These are phyloP conservation scores for Isichthys henryi DNA, from an alignment of 2,113 vertebrate genomes.

Conservation along the genomic window DNA sequence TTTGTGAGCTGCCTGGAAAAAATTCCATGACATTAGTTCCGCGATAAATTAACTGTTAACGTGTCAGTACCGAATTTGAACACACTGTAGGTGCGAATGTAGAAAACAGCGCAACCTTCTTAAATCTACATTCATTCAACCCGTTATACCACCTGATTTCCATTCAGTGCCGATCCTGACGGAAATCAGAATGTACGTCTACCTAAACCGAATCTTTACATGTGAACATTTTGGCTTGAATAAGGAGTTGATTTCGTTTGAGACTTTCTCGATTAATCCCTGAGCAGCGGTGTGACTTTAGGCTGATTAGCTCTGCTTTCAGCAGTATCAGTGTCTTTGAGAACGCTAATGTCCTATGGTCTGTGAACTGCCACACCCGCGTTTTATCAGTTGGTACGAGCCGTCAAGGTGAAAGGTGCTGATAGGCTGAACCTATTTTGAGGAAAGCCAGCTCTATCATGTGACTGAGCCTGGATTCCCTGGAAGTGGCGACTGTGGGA, in stretches of 20 bases:
- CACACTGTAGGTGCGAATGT: not conserved
- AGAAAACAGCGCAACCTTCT: not conserved
- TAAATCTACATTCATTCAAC: not conserved
- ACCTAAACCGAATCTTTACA: not conserved
- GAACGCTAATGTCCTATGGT: not conserved
- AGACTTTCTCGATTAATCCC: not conserved
- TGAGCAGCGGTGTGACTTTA: not conserved
- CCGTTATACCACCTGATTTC: not conserved
- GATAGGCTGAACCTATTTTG: not conserved
- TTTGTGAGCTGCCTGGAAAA: constrained; percentile 38
- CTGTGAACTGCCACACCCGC: not conserved
- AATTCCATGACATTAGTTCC: constrained; percentile 53
- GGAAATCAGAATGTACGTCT: not conserved
- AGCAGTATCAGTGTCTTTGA: not conserved
- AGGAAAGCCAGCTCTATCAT: not conserved
- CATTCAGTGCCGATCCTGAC: not conserved
- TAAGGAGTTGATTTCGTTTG: not conserved
- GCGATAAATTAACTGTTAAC: not conserved
- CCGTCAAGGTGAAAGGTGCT: not conserved
- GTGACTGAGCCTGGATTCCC: not conserved
- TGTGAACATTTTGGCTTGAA: not conserved
- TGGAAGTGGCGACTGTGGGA: not conserved
- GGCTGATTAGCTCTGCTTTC: not conserved
- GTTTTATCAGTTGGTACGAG: not conserved
- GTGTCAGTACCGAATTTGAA: not conserved